Percentiles rank a stretch among this genome's conserved stretches.
Evolutionary conservation across 2,113 vertebrate species (phyloP).

Genomic region (Hyaena hyaena): DNA sequence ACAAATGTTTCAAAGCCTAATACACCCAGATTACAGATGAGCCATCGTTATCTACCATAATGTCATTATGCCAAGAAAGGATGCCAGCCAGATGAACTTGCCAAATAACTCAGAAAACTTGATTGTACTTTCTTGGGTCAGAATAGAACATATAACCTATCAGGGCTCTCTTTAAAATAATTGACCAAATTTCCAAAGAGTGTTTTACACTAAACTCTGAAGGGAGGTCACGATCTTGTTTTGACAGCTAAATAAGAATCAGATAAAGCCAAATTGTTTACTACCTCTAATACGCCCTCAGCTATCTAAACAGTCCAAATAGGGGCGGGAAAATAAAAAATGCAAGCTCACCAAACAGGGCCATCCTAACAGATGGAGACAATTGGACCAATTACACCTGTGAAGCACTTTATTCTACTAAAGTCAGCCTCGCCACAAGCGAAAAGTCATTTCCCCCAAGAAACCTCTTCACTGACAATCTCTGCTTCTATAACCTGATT

Average conservation of each 20-base stretch:
- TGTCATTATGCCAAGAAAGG: constrained; percentile 26
- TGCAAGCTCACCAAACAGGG: not conserved
- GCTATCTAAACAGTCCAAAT: constrained; percentile 47
- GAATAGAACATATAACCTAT: constrained; percentile 2
- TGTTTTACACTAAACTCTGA: constrained; percentile 50
- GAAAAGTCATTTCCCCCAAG: not conserved
- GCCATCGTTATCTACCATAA: not conserved
- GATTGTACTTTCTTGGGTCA: not conserved
- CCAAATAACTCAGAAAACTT: constrained; percentile 34
- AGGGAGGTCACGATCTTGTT: constrained; percentile 64
- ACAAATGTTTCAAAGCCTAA: constrained; percentile 72
- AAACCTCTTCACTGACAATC: not conserved
- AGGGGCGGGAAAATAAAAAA: constrained; percentile 16
- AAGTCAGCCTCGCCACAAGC: not conserved
- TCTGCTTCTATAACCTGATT: not conserved
- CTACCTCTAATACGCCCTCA: not conserved
- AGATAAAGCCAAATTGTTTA: constrained; percentile 59
- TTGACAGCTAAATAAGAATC: constrained; percentile 57
- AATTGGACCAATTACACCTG: constrained; percentile 14
- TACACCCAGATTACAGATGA: constrained; percentile 59
- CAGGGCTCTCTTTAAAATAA: constrained; percentile 25
- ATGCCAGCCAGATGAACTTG: constrained; percentile 56
- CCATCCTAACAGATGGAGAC: constrained; percentile 22
- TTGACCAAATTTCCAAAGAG: constrained; percentile 47
- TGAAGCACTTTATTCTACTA: not conserved